phyloP scores from a whole-genome alignment of 23 tunicate genomes.

The Trididemnum nubilum region DNA sequence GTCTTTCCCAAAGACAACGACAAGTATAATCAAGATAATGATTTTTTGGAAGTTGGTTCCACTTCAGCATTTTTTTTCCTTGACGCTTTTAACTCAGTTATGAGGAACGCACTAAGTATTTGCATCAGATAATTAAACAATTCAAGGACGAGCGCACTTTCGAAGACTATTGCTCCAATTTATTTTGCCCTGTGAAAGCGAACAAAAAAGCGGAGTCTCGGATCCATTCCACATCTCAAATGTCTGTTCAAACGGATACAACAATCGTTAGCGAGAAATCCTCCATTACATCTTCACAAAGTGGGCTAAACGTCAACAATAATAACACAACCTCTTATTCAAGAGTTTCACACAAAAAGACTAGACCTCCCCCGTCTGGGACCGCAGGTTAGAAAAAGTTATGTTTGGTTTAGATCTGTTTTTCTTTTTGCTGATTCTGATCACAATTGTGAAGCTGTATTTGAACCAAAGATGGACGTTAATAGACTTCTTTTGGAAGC shows the following conservation, averaged over 20 bases:
- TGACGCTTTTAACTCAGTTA: conserved; percentile 43
- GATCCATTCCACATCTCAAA: neutral
- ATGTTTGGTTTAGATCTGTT: too few relatives aligned
- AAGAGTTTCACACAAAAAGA: neutral
- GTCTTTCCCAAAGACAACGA: too few relatives aligned
- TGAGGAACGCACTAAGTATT: conserved; percentile 77
- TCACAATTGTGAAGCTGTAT: too few relatives aligned
- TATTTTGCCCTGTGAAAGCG: conserved; percentile 60
- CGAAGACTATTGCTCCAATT: conserved; percentile 74
- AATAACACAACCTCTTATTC: neutral
- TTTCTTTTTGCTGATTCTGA: too few relatives aligned
- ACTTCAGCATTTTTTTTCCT: too few relatives aligned
- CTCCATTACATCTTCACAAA: neutral
- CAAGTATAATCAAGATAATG: too few relatives aligned
- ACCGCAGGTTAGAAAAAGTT: too few relatives aligned
- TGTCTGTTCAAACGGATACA: neutral
- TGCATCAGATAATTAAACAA: conserved; percentile 67
- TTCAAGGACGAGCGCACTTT: conserved; percentile 75
- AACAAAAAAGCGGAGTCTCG: neutral
- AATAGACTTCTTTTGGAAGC: too few relatives aligned
- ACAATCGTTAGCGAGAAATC: neutral
- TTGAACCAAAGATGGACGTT: too few relatives aligned
- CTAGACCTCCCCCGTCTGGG: neutral
- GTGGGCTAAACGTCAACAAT: neutral
- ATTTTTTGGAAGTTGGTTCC: too few relatives aligned